Base-by-base conservation (phyloP, 92 coral and sea anemone genomes). In the Porites evermanni region DNA sequence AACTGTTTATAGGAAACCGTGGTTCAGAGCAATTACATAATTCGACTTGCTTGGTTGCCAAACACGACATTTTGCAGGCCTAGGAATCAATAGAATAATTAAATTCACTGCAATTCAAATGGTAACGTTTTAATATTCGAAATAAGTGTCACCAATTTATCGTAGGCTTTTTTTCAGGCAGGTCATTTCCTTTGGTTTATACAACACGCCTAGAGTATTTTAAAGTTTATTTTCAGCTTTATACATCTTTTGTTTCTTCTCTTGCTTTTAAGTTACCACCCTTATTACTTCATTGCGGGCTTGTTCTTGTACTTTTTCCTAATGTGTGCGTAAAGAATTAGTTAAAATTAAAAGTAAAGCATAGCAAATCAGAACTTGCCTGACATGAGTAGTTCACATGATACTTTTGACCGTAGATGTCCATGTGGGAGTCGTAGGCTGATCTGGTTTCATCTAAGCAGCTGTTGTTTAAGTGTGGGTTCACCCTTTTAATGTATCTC, bases 11-110 rank as follows among this genome's bases (percentile, higher is more conserved):
- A 14, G 96, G 96, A 73, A 79, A 93, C 29, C 87, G 60, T 19
- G 87, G 69, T 59, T 88, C 94, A 2, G 96, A 91, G 75, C 96
- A 93, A 65, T 88, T 87, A 78, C 96, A 93, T 14, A 18, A 52
- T 29, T 63, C 75, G 6, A 79, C 71, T 72, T 91, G 80, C 64
- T 79, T 88, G 29, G 58, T 16, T 12, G 94, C 96, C 54, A 93
- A 83, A 64, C 96, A 93, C 0, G 94, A 93, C 65, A 87, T 84
- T 60, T 87, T 86, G 72, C 96, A 93, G 32, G 96, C 91, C 96
- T 93, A 76, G 17, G 11, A 60, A 14, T 21, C 63, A 60, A 58
- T 0, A 8, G 51, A 75, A 17, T 53, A 32, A 65, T 3, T 38
- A 4, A 38, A 38, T 38, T 38, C 47, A 38, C 47, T 38, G 47